Conservation (phyloP, 2,888 invertebrate genomes). For the Metalampra italica region DNA sequence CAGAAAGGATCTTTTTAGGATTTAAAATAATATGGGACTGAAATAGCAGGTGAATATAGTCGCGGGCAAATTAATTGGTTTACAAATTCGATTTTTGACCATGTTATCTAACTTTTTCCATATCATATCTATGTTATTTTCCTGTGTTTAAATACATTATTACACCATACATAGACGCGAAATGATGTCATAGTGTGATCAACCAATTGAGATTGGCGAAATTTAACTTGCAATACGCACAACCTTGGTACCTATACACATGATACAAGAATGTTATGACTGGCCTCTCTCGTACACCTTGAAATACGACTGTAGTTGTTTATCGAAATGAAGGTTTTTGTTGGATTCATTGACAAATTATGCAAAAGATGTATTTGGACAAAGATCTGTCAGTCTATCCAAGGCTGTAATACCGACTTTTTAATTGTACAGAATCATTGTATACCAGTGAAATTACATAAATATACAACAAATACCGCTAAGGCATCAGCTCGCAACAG, state of each 20-base stretch:
- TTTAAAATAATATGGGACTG: no score
- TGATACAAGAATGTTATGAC: not conserved
- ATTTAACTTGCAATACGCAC: not conserved
- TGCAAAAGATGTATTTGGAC: slow-evolving; percentile 1
- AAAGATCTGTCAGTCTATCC: slow-evolving; percentile 5
- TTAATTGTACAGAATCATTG: not conserved
- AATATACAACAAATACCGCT: not conserved
- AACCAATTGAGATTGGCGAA: not conserved
- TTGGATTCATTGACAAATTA: slow-evolving; percentile 5
- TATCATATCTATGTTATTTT: not conserved
- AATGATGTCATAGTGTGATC: slow-evolving; percentile 2
- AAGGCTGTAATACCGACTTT: slow-evolving; percentile 9
- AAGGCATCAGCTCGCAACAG: not conserved
- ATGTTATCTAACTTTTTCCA: not conserved
- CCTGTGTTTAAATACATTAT: not conserved
- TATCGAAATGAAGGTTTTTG: not conserved
- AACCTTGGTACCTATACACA: not conserved
- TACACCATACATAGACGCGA: not conserved
- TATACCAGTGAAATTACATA: not conserved
- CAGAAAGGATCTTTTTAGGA: no score
- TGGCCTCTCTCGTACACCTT: not conserved
- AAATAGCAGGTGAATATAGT: no score
- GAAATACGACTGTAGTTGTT: not conserved
- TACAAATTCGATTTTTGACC: no score
- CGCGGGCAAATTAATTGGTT: no score